Conservation (phyloP, 2,797 vertebrate species). For the Tenualosa ilisha region DNA sequence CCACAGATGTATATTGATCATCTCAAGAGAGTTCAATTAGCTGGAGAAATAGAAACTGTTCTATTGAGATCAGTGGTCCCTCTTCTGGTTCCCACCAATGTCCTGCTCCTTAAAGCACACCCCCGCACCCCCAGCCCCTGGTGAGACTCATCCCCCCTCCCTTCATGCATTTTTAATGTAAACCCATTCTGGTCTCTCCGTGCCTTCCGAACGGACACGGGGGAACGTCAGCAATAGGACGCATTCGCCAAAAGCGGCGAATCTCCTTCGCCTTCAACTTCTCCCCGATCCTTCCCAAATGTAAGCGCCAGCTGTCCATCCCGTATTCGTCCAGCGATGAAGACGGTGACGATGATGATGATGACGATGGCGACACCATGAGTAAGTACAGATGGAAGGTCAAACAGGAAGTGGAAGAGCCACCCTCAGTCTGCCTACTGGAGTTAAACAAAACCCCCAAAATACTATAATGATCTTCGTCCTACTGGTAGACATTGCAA, state of each 20-base stretch:
- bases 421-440: not conserved
- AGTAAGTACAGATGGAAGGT: conserved; percentile 79
- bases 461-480: too few relatives aligned
- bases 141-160: too few relatives aligned
- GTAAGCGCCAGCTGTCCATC: conserved; percentile 85
- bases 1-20: too few relatives aligned
- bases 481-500: too few relatives aligned
- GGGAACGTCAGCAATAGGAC: conserved; percentile 70
- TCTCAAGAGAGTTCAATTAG: too few relatives aligned
- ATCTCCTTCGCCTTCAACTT: conserved; percentile 92
- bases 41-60: too few relatives aligned
- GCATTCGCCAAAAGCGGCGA: conserved; percentile 78
- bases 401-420: not conserved
- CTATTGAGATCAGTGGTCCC: too few relatives aligned
- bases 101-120: too few relatives aligned
- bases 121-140: too few relatives aligned
- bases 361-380: conserved; percentile 85
- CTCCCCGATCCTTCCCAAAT: conserved; percentile 89
- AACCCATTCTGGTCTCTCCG: conserved; percentile 66
- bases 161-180: conserved; percentile 30
- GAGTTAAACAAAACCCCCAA: not conserved
- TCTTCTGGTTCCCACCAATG: too few relatives aligned
- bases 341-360: conserved; percentile 83
- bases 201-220: conserved; percentile 37
- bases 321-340: conserved; percentile 92